Evolutionary conservation across 2,113 vertebrate genomes (phyloP), one percentile per base, ranked within the genome.

Genomic region (Chaetorhynchus papuensis): DNA sequence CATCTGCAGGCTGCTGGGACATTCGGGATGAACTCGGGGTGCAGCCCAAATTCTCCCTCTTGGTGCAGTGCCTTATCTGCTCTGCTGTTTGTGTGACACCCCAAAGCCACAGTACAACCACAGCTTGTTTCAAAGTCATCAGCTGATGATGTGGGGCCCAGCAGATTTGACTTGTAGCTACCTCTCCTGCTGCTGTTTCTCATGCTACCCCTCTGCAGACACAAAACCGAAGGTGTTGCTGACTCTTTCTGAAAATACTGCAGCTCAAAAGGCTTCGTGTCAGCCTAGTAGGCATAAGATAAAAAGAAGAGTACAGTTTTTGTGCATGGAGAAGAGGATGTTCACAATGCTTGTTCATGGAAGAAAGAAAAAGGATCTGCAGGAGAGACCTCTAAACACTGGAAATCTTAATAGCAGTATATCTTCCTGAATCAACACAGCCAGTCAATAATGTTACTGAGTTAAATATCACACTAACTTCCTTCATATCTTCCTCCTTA

Each of bases 381-480:
- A 39, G 28, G 41, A 81, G 49, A 79, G 6, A 44, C 59, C 7
- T 61, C 45, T 69, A 53, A 93, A 76, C 28, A 64, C 35, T 61
- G 56, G 33, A 33, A 91, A 87, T n/a, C 30, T 93, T 79, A 76
- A 80, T 80, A 96, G 26, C n/a, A 61, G 14, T 72, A 1, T 50
- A 61, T 49, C 59, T 70, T 42, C 42, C 39, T 83, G 85, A 84
- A 75, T 68, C 60, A 87, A 78, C 72, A 74, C n/a, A 79, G 52
- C 39, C 56, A 89, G 15, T 27, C 90, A 87, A 37, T 10, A 60
- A 21, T 22, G 28, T 78, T 79, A 54, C 37, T 24, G 52, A 94
- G 61, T 65, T 93, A 94, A 96, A 96, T 91, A 87, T 64, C 77
- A 78, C 49, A 57, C 8, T 44, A 74, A 41, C 22, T 53, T 90